A percentile compares a stretch with the other conserved stretches of the same genome.
Conservation (phyloP, 2,888 invertebrate genomes). For the Drosophila tanythrix region DNA sequence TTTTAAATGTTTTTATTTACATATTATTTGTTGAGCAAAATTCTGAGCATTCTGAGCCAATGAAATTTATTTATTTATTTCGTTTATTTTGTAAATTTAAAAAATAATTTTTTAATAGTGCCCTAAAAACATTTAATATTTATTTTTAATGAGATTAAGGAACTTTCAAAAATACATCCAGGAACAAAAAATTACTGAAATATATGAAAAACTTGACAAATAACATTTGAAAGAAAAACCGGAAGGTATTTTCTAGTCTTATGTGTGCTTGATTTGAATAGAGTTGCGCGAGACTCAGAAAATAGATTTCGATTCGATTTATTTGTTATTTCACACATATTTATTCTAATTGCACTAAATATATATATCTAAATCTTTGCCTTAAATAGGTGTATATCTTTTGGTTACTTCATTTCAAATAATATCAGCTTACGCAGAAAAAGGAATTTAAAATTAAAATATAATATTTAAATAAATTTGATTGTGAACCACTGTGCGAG, state of each 20-base stretch:
- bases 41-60: neutral
- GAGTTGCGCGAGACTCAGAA: fast-evolving
- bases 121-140: neutral
- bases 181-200: fast-evolving
- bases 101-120: neutral
- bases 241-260: neutral
- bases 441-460: neutral
- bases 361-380: neutral
- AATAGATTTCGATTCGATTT: neutral
- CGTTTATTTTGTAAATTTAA: neutral
- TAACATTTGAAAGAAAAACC: neutral
- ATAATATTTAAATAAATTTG: neutral
- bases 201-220: neutral
- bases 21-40: too few relatives aligned
- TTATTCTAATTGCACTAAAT: neutral
- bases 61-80: neutral
- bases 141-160: neutral
- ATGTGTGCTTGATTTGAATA: neutral
- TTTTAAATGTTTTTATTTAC: neutral
- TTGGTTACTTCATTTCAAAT: neutral
- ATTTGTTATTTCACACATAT: neutral
- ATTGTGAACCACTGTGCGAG: conserved; percentile 55
- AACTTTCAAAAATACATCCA: neutral
- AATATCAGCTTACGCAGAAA: too few relatives aligned
- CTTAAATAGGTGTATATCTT: too few relatives aligned